phyloP scores from a whole-genome alignment of 2,113 vertebrate genomes.

The Todiramphus chloris region DNA sequence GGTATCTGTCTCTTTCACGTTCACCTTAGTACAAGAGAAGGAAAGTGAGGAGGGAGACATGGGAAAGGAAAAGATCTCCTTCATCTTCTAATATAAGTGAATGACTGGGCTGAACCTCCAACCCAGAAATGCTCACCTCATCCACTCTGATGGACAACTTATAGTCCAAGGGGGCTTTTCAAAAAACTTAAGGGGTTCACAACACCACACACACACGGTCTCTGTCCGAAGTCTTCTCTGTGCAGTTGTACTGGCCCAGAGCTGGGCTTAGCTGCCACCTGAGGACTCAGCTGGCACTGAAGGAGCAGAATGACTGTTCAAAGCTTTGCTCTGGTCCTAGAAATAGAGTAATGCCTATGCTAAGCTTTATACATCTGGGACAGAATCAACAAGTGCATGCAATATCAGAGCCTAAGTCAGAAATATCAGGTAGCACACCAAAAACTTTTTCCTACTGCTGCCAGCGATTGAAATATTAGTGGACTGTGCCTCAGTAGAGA shows the following conservation, averaged over 20 bases:
- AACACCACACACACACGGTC: neutral
- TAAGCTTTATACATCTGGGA: neutral
- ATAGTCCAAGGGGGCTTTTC: neutral
- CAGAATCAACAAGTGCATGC: neutral
- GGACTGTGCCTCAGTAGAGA: neutral
- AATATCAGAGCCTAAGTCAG: neutral
- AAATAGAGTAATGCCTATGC: neutral
- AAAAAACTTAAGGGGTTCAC: neutral
- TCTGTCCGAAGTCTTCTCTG: neutral
- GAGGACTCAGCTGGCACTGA: neutral
- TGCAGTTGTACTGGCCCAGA: neutral
- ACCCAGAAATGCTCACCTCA: neutral
- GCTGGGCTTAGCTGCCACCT: neutral
- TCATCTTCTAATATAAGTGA: neutral
- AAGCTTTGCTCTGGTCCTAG: neutral
- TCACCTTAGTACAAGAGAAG: neutral
- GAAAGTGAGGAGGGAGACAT: neutral
- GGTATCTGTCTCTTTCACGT: neutral
- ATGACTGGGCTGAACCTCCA: neutral
- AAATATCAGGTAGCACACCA: neutral
- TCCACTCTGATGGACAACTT: neutral
- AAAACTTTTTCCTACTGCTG: neutral
- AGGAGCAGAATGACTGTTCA: neutral
- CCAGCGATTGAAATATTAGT: neutral
- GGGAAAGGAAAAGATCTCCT: neutral